Evolutionary conservation across 2,888 invertebrate genomes (phyloP).

Genomic region (Diaphora mendica): DNA sequence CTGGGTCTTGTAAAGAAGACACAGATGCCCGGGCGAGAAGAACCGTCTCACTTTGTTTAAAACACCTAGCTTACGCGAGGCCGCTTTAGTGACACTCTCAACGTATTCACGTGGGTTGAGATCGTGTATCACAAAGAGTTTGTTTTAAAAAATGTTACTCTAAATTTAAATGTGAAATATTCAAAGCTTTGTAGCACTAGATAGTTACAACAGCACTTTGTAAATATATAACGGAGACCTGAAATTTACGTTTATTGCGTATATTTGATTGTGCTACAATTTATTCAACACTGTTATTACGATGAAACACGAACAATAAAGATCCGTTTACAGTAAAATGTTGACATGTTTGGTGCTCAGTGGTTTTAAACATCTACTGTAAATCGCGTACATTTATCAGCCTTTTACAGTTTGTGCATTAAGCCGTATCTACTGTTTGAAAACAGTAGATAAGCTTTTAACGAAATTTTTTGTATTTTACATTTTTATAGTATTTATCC

Average conservation of each 20-base stretch:
- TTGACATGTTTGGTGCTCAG: conserved; percentile 56
- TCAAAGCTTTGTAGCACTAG: not conserved
- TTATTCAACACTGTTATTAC: conserved; percentile 61
- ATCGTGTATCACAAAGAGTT: not conserved
- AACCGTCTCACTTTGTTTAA: no score
- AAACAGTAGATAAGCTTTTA: conserved; percentile 6
- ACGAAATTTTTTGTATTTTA: not conserved
- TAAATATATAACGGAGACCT: conserved; percentile 20
- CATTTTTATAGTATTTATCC: not conserved
- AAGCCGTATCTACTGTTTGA: conserved; percentile 7
- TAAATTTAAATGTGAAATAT: conserved; percentile 3
- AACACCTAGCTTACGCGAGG: no score
- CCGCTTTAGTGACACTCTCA: no score
- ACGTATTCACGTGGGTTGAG: no score
- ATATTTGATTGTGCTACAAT: conserved; percentile 49
- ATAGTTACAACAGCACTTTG: not conserved
- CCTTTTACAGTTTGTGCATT: conserved; percentile 20
- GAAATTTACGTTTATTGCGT: conserved; percentile 39
- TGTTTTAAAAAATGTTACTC: not conserved
- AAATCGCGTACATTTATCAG: conserved; percentile 7
- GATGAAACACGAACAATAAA: conserved; percentile 64
- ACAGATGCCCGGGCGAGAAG: no score
- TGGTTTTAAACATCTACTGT: conserved; percentile 2
- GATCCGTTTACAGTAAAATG: conserved; percentile 58
- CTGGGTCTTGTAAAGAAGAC: no score